Evolutionary conservation across 1,140 invertebrate species (phyloP).

Genomic region (Danaus melanippus): DNA sequence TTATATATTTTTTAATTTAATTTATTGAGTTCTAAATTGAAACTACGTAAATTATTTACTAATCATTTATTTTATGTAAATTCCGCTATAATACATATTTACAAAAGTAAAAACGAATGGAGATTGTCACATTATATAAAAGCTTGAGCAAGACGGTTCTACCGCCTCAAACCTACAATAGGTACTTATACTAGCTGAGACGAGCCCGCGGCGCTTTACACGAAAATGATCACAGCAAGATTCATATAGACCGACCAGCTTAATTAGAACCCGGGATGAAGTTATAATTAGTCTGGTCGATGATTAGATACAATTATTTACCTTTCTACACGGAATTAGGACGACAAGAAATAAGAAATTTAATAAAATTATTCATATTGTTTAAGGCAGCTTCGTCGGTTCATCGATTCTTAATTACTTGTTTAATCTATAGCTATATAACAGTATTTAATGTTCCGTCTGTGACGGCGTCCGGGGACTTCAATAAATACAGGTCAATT

Average conservation of each 20-base stretch:
- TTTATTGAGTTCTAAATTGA: constrained; percentile 11
- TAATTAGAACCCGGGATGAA: no score
- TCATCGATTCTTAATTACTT: no score
- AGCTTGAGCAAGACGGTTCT: constrained; percentile 59
- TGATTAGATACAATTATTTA: no score
- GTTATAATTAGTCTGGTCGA: no score
- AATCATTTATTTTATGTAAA: constrained; percentile 68
- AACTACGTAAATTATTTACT: constrained; percentile 34
- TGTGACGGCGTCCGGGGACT: constrained; percentile 2
- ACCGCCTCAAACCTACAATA: constrained; percentile 30
- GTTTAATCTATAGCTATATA: constrained; percentile 2
- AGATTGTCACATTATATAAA: constrained; percentile 64
- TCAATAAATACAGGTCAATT: constrained; percentile 21
- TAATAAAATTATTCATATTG: no score
- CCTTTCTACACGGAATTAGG: no score
- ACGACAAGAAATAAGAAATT: no score
- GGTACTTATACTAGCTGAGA: constrained; percentile 33
- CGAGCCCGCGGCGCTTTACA: constrained; percentile 22
- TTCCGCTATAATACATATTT: constrained; percentile 72
- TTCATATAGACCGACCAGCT: no score
- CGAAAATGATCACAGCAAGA: constrained; percentile 23
- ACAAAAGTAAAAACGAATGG: constrained; percentile 69
- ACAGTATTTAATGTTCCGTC: constrained; percentile 4
- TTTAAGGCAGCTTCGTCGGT: no score
- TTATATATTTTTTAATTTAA: no score